Conservation (phyloP, 1,140 invertebrate genomes). For the Caenorhabditis remanei region DNA sequence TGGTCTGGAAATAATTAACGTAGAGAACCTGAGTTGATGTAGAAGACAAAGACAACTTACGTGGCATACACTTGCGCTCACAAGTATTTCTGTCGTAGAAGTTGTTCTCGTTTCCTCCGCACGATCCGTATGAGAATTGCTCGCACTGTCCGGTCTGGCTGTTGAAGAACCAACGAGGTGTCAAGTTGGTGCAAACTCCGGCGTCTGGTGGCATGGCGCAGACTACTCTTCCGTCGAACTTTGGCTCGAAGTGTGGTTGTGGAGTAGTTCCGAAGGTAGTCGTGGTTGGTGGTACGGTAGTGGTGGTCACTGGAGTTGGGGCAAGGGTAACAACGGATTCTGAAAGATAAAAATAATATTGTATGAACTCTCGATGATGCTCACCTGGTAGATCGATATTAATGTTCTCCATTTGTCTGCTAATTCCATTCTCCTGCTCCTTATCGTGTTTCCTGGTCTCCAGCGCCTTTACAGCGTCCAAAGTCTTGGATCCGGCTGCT, state of each 20-base stretch:
- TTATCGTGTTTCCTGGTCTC: conserved; percentile 11
- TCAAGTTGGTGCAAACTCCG: conserved; percentile 87
- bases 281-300: not conserved
- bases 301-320: not conserved
- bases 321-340: not conserved
- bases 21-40: no score
- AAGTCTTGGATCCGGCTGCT: conserved; percentile 32
- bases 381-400: conserved; percentile 21
- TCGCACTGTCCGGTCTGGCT: conserved; percentile 83
- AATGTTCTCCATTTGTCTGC: conserved; percentile 15
- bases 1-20: conserved; percentile 68
- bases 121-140: conserved; percentile 85
- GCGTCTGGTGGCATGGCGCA: conserved; percentile 85
- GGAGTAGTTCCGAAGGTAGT: not conserved
- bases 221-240: conserved; percentile 78
- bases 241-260: conserved; percentile 32
- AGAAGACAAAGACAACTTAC: conserved; percentile 12
- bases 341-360: not conserved
- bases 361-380: not conserved
- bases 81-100: conserved; percentile 81
- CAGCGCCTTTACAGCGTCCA: not conserved
- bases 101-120: conserved; percentile 72
- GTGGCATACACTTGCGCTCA: conserved; percentile 83
- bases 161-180: conserved; percentile 86
- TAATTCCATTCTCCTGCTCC: conserved; percentile 9